phyloP scores from a whole-genome alignment of 2,888 invertebrate genomes.

The Pandemis corylana region DNA sequence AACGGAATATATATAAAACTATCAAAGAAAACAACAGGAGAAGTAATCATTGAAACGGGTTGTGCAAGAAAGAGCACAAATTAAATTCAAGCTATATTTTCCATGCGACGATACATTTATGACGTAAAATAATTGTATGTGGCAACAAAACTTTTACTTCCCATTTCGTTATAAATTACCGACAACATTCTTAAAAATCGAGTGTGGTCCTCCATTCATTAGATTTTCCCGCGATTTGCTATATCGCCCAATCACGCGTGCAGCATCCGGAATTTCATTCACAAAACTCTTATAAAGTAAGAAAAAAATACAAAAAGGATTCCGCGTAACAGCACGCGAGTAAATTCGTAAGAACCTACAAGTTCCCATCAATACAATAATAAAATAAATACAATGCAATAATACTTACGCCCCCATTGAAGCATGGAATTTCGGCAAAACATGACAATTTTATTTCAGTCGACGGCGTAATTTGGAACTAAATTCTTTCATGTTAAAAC shows the following conservation, averaged over 20 bases:
- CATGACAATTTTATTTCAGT: constrained; percentile 10
- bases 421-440: constrained; percentile 26
- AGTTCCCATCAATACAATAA: constrained; percentile 34
- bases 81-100: too few species aligned
- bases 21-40: constrained; percentile 26
- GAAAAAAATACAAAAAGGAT: constrained; percentile 38
- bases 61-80: too few species aligned
- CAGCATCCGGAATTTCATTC: constrained; percentile 39
- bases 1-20: constrained; percentile 51
- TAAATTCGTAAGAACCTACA: constrained; percentile 27
- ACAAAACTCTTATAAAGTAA: constrained; percentile 14
- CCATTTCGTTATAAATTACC: background rate
- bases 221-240: constrained; percentile 32
- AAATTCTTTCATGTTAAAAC: constrained; percentile 1
- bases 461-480: constrained; percentile 25
- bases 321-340: constrained; percentile 29
- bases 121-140: too few species aligned
- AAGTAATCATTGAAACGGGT: background rate
- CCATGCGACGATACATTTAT: too few species aligned
- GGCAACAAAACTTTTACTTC: too few species aligned
- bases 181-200: constrained; percentile 2
- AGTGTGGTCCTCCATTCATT: constrained; percentile 15
- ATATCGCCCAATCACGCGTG: constrained; percentile 36
- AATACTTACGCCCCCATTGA: constrained; percentile 40
- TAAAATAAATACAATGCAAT: constrained; percentile 42